Percentiles rank a stretch among this genome's conserved stretches.
phyloP scores from a whole-genome alignment of 2,797 vertebrate species.

The Rallus crepitans region DNA sequence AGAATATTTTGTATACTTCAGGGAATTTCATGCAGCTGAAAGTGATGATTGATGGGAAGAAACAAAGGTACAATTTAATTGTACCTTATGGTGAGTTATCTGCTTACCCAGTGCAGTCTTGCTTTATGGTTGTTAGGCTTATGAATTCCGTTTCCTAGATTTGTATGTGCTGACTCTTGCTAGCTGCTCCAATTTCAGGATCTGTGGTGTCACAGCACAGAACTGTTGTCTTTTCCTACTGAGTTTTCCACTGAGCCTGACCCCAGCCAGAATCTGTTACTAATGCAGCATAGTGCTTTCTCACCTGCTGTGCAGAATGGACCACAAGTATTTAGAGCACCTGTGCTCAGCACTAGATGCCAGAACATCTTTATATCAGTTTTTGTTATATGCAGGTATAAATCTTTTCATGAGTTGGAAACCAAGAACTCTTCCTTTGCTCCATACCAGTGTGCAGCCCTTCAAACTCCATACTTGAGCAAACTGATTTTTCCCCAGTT shows the following conservation, averaged over 20 bases:
- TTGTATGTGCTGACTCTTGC: accelerated
- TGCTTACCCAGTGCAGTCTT: background rate
- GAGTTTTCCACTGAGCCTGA: background rate
- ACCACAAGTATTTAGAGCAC: background rate
- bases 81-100: background rate
- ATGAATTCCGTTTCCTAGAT: background rate
- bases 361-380: background rate
- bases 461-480: background rate
- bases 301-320: background rate
- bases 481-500: background rate
- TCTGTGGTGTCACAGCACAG: background rate
- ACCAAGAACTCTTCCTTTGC: background rate
- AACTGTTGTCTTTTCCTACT: background rate
- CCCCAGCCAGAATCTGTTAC: accelerated
- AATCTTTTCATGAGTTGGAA: background rate
- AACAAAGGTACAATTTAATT: background rate
- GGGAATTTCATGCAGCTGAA: background rate
- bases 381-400: accelerated
- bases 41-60: background rate
- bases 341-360: background rate
- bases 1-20: background rate
- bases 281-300: background rate
- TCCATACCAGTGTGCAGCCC: background rate
- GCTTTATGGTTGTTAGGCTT: background rate
- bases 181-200: background rate